Evolutionary conservation across 2,797 vertebrate species (phyloP), one percentile per base, ranked within the genome.

Genomic region (Danio tinwini): DNA sequence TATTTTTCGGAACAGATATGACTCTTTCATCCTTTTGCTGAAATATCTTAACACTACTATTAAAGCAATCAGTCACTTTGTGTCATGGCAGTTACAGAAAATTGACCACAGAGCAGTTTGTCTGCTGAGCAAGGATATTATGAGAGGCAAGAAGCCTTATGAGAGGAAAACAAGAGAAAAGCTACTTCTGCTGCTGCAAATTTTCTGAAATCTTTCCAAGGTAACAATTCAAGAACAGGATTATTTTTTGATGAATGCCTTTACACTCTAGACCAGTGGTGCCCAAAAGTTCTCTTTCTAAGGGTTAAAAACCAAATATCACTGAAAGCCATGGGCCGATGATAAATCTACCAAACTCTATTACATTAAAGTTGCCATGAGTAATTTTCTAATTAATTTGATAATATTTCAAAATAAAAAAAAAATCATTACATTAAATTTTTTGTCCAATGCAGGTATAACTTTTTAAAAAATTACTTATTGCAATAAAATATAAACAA

Each of bases 11-110:
- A 70, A 55, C 49, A 70, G 21, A 19, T 40, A 29, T 70, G 50
- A 55, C 12, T 29, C 50, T 19, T 70, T 53, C 37, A 42, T 55
- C 7, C 14, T 53, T 7, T 5, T 1, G 0, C 14, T 68, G 7
- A 53, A 68, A 49, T 37, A 69, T 70, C 49, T 17, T 19, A 5
- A 12, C 0, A 0, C 7, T 14, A 59, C n/a, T 47, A 55, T 59
- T 73, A 73, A 73, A 73, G 19, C 70, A 56, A 21, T 72, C 12
- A 29, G 39, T 64, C 9, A 68, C 17, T 56, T 63, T 12, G 37
- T 29, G 29, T 29, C 29, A 29, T 64, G 44, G 55, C 13, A 58
- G 16, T 21, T 63, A 17, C 29, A 58, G 79, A 63, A 52, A 71
- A 74, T 47, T 37, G 63, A 44, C 19, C 37, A 58, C 44, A 58